Evolutionary conservation across 2,797 vertebrate genomes (phyloP), one percentile per base, ranked within the genome.

Genomic region (Trachops cirrhosus): DNA sequence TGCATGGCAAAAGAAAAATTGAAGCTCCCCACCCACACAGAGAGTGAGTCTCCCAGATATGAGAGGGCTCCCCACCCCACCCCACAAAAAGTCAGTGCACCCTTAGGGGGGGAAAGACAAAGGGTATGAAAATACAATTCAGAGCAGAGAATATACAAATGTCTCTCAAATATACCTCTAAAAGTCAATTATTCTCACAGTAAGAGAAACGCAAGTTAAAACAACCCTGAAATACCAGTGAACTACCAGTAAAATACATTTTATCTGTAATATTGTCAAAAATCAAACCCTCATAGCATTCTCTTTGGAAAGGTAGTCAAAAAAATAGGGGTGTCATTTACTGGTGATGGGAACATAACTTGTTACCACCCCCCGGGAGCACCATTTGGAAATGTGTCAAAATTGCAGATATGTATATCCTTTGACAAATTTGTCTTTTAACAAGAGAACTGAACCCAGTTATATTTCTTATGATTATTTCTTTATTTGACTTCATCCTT

Each of bases 101-200:
- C 57, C 62, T 29, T 19, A 26, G 44, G 39, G 19, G 57, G 4
- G 26, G 54, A 22, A 88, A 62, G 6, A 1, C 41, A 90, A 80
- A 84, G 29, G 16, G 50, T 73, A 18, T 29, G 44, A 86, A 97
- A 94, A 39, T 87, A 62, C 39, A 68, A 14, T 29, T 88, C 46
- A 62, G n/a, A 82, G 52, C 22, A 85, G 67, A 90, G 1, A 14
- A 32, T 52, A 50, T 39, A 90, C n/a, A 92, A 93, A 84, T n/a
- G 9, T 2, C 21, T 91, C 94, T 88, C 37, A 93, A 71, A 95
- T 80, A 12, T 85, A 24, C 22, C 34, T 96, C 85, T 90, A 91
- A 92, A 93, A 48, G 44, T 18, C 39, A 44, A 73, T 54, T 79
- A 44, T 83, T 88, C 34, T 57, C 62, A 89, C 6, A 50, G 37